Base-by-base conservation (phyloP, 2,888 invertebrate genomes). In the Drosophila prostipennis region DNA sequence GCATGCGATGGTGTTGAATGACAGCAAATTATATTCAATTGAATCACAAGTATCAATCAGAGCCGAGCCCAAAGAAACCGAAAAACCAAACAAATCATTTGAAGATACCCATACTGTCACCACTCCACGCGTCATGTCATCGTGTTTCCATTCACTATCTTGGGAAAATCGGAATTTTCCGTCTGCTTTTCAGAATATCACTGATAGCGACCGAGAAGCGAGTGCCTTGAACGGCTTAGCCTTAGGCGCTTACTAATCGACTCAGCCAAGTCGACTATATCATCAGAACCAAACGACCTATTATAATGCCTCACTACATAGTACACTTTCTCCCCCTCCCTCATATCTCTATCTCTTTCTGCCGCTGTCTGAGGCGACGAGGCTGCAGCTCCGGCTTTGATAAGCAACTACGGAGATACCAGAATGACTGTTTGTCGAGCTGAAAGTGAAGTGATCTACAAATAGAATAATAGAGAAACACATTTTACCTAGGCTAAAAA, bases 391-490 rank as follows among this genome's bases (percentile, higher is more conserved):
- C 60, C 59, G 74, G 55, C 29, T 71, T 37, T 60, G 74, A 74
- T 73, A 74, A 74, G 74, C 16, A 26, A 34, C 46, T 13, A 23
- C 26, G 56, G 73, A 77, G 85, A 79, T 74, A 65, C 40, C 52
- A 52, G 37, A 37, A 16, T 13, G 69, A 52, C 63, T 84, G 74
- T 83, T 80, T 87, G 79, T 36, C 72, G 45, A 78, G 74, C 76
- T 79, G 77, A 74, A 82, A 86, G 77, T 86, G 74, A 79, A 77
- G 75, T 74, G 79, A 87, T 87, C 67, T 64, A 76, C 74, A 87
- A 74, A 78, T 74, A 63, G 19, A 51, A 58, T 26, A 40, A 16
- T 26, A n/a, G 26, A 40, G 19, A 43, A 29, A 29, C 16, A 14
- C 26, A 56, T 48, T 14, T 23, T n/a, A 7, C 16, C 26, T 2